phyloP scores from a whole-genome alignment of 2,888 invertebrate species.

The Drosophila limbata region DNA sequence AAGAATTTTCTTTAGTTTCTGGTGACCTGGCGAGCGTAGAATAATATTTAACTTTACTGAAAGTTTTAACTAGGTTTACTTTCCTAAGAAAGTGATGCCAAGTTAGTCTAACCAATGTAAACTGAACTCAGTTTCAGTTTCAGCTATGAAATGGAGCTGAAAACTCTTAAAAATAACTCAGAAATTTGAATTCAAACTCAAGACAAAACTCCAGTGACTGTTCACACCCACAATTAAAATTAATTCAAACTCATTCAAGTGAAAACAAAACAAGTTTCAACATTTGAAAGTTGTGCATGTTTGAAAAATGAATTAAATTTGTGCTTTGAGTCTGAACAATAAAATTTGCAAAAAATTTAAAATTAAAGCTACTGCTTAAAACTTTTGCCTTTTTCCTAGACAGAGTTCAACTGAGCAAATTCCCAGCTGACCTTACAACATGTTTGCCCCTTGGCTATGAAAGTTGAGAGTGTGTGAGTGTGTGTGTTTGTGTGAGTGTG shows the following conservation, averaged over 20 bases:
- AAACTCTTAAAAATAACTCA: slow-evolving; percentile 6
- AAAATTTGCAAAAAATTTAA: slow-evolving; percentile 34
- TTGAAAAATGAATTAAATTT: slow-evolving; percentile 51
- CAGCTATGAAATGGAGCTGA: slow-evolving; percentile 9
- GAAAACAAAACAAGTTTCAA: slow-evolving; percentile 16
- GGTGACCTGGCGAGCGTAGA: neutral
- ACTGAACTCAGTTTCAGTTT: neutral
- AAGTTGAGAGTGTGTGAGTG: neutral
- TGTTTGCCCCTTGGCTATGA: slow-evolving; percentile 25
- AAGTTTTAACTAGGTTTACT: slow-evolving; percentile 30
- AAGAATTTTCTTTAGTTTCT: slow-evolving; percentile 1
- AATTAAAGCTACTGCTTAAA: slow-evolving; percentile 59
- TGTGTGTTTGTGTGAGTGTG: slow-evolving; percentile 19
- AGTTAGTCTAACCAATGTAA: neutral
- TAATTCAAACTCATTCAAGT: slow-evolving; percentile 11
- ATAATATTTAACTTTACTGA: slow-evolving; percentile 24
- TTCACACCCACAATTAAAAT: slow-evolving; percentile 23
- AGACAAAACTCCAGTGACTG: neutral
- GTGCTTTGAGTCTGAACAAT: slow-evolving; percentile 21
- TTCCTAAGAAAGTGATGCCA: neutral
- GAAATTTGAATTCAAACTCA: neutral
- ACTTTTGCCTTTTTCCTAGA: slow-evolving; percentile 52
- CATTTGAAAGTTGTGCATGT: slow-evolving; percentile 11
- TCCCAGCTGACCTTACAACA: slow-evolving; percentile 60
- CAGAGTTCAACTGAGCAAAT: slow-evolving; percentile 52